Evolutionary conservation across 1,140 invertebrate species (phyloP).

Genomic region (Drosophila orosa): DNA sequence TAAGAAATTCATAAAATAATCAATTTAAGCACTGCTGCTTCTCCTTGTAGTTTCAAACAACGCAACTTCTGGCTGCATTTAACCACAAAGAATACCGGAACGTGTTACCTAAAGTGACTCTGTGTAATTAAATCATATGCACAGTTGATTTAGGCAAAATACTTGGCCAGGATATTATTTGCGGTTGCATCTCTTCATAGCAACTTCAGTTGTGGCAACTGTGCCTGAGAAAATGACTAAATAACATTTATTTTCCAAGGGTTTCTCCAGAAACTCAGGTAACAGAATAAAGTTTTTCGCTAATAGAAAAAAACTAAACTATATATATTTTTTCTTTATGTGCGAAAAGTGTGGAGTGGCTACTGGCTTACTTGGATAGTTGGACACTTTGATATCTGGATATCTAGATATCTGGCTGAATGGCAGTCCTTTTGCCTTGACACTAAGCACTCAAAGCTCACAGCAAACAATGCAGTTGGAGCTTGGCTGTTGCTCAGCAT

Average conservation of each 20-base stretch:
- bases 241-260: neutral
- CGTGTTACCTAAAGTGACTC: neutral
- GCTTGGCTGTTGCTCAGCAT: constrained; percentile 3
- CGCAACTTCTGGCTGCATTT: neutral
- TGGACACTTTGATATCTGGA: constrained; percentile 6
- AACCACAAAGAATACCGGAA: constrained; percentile 2
- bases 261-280: no score
- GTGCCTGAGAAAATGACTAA: neutral
- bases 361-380: neutral
- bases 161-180: neutral
- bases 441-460: constrained; percentile 44
- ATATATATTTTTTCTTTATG: neutral
- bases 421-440: constrained; percentile 16
- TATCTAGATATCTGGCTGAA: neutral
- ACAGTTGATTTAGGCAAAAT: neutral
- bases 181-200: neutral
- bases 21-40: neutral
- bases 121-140: constrained; percentile 6
- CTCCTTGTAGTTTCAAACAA: no score
- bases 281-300: neutral
- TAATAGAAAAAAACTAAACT: neutral
- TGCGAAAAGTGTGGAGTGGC: neutral
- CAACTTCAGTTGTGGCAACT: neutral
- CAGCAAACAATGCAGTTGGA: constrained; percentile 30
- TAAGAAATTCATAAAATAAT: neutral